Evolutionary conservation across 1,140 invertebrate genomes (phyloP).

Genomic region (Pseudomyrmex cubaensis): DNA sequence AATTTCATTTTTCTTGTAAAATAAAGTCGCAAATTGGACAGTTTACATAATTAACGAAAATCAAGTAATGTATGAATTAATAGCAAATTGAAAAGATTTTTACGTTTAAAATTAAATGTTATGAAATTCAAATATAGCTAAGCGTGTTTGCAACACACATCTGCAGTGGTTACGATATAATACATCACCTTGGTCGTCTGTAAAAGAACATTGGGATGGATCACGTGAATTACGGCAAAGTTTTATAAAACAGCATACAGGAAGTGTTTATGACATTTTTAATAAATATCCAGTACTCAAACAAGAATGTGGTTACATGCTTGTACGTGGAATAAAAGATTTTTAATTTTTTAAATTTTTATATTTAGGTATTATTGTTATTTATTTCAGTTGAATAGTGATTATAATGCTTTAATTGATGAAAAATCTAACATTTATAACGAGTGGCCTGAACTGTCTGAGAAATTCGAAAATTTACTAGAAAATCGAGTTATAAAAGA

Average conservation of each 20-base stretch:
- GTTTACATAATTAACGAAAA: no score
- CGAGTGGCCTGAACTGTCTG: not conserved
- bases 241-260: constrained; percentile 7
- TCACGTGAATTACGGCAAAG: not conserved
- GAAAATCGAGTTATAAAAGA: constrained; percentile 15
- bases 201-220: constrained; percentile 15
- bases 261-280: constrained; percentile 20
- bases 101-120: no score
- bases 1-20: no score
- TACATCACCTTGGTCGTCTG: not conserved
- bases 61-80: no score
- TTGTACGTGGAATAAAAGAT: not conserved
- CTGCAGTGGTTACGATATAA: constrained; percentile 1
- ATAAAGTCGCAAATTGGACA: no score
- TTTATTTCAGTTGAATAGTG: not conserved
- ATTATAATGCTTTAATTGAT: constrained; percentile 9
- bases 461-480: constrained; percentile 33
- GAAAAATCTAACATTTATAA: constrained; percentile 27
- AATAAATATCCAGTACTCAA: constrained; percentile 3
- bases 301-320: not conserved
- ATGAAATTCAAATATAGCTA: not conserved
- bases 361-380: not conserved
- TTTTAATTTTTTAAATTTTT: not conserved
- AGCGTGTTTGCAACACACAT: constrained; percentile 3
- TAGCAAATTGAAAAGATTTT: no score